phyloP scores from a whole-genome alignment of 1,140 invertebrate species.

The Sycophila sp. region DNA sequence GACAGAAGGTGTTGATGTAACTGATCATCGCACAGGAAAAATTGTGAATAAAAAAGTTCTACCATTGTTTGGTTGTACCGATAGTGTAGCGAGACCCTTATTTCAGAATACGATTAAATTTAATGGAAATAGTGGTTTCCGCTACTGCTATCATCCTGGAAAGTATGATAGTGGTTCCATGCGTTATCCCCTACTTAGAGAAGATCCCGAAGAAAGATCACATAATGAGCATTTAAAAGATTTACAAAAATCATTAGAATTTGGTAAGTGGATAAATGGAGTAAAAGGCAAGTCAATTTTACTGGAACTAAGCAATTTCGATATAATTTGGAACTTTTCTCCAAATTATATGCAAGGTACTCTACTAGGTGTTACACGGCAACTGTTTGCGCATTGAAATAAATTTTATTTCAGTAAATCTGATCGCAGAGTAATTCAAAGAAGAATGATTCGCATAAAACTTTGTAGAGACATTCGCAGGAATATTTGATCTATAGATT shows the following conservation, averaged over 20 bases:
- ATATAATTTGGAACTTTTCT: not conserved
- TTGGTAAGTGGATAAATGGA: no score
- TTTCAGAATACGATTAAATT: no score
- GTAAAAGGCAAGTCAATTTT: no score
- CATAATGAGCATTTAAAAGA: conserved; percentile 26
- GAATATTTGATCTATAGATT: not conserved
- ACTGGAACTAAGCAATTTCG: no score
- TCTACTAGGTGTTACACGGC: not conserved
- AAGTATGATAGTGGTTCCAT: not conserved
- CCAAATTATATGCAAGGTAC: not conserved
- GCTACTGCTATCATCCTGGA: not conserved
- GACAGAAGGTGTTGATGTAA: not conserved
- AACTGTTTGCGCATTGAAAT: not conserved
- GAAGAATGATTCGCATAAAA: not conserved
- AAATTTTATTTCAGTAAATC: not conserved
- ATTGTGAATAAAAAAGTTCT: not conserved
- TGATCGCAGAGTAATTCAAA: not conserved
- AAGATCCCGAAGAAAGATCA: conserved; percentile 23
- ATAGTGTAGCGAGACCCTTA: not conserved
- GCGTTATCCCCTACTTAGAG: no score
- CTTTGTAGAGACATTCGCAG: not conserved
- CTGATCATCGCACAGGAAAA: not conserved
- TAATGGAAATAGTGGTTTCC: not conserved
- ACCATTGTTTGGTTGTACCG: not conserved
- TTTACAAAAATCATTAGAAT: not conserved